Conservation (phyloP, 1,140 invertebrate species). For the Brachionus angularis region DNA sequence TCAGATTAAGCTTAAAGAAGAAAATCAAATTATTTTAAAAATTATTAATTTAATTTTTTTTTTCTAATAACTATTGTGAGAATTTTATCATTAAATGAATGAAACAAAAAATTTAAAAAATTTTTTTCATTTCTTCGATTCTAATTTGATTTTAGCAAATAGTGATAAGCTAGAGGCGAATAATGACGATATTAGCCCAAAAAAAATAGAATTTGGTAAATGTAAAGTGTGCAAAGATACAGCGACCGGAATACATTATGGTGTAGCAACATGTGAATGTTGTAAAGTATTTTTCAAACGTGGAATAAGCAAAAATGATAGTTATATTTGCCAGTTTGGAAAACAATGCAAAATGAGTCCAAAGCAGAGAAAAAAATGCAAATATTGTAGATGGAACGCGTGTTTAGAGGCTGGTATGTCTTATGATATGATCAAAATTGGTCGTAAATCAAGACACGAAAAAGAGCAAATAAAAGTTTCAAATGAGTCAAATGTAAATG, state of each 20-base stretch:
- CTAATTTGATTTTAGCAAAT: no score
- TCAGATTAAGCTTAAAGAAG: no score
- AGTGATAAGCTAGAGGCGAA: no score
- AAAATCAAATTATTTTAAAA: no score
- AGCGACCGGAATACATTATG: not conserved
- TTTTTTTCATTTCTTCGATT: no score
- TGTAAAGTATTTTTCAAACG: not conserved
- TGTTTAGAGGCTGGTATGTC: constrained; percentile 54
- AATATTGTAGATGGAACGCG: constrained; percentile 52
- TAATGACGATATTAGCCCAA: no score
- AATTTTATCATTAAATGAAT: no score
- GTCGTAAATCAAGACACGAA: constrained; percentile 54
- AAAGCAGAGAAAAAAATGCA: constrained; percentile 54
- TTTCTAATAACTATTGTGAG: no score
- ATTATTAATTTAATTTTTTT: no score
- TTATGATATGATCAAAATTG: constrained; percentile 52
- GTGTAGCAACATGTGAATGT: not conserved
- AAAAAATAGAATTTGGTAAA: not conserved
- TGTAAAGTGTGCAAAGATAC: not conserved
- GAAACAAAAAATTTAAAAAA: no score
- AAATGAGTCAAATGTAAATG: no score
- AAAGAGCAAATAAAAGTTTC: constrained; percentile 50
- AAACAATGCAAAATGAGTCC: constrained; percentile 51
- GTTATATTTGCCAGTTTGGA: constrained; percentile 54
- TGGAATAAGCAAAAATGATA: constrained; percentile 45